Conservation (phyloP, 1,140 invertebrate species). For the Lanistes nyassanus region DNA sequence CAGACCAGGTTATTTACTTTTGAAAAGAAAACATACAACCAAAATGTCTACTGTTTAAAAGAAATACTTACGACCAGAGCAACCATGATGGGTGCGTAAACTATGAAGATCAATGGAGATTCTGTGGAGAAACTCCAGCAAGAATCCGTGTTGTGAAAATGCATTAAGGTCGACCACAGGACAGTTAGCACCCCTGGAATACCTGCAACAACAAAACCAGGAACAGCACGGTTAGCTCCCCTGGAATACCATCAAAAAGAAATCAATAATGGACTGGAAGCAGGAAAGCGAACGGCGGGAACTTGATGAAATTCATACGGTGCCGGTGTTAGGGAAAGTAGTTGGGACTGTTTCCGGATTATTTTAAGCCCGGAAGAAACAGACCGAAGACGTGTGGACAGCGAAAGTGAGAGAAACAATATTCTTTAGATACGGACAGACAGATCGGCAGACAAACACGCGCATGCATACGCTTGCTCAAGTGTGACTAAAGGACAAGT, state of each 20-base stretch:
- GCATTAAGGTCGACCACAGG: constrained; percentile 65
- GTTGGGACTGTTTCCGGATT: too few species aligned
- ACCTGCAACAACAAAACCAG: constrained; percentile 51
- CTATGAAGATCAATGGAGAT: constrained; percentile 65
- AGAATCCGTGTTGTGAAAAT: constrained; percentile 44
- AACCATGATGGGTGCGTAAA: constrained; percentile 67
- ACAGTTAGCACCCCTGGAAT: constrained; percentile 65
- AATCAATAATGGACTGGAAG: not conserved
- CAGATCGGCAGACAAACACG: not conserved
- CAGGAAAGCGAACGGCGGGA: not conserved
- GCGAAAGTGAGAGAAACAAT: not conserved
- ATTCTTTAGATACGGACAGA: not conserved
- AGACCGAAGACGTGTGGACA: not conserved
- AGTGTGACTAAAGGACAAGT: too few species aligned
- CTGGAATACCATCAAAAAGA: not conserved
- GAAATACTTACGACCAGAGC: constrained; percentile 66
- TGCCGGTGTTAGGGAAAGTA: too few species aligned
- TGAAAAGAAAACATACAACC: too few species aligned
- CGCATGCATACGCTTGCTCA: not conserved
- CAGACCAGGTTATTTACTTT: too few species aligned
- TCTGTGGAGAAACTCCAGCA: constrained; percentile 68
- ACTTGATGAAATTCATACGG: too few species aligned
- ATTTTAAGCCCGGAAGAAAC: too few species aligned
- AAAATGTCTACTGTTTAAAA: too few species aligned
- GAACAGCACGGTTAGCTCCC: not conserved